Evolutionary conservation across 2,797 vertebrate species (phyloP).

Genomic region (Danio jaintianensis): DNA sequence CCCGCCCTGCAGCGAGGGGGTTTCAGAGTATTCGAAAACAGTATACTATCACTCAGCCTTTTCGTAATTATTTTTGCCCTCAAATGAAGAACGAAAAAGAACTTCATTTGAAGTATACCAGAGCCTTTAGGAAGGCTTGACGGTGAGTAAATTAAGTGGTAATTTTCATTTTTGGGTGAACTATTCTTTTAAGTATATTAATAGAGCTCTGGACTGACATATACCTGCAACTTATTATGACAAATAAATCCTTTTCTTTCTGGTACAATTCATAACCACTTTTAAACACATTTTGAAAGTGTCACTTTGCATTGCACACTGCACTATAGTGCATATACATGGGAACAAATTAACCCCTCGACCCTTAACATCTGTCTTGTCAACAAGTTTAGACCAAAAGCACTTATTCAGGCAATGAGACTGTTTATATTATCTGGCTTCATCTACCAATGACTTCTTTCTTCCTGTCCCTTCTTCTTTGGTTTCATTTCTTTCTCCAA

Average conservation of each 20-base stretch:
- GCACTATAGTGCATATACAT: slow-evolving; percentile 52
- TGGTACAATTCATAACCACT: neutral
- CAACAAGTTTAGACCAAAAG: slow-evolving; percentile 41
- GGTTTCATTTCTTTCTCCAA: slow-evolving; percentile 11
- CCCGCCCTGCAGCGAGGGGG: too few relatives aligned
- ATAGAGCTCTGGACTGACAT: neutral
- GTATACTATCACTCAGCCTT: too few relatives aligned
- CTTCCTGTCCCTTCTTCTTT: neutral
- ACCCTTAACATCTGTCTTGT: slow-evolving; percentile 59
- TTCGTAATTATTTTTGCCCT: too few relatives aligned
- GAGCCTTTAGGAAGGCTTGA: too few relatives aligned
- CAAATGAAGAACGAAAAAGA: too few relatives aligned
- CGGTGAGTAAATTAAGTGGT: too few relatives aligned
- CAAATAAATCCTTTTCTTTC: neutral
- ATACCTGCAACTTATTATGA: neutral
- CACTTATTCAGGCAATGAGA: neutral
- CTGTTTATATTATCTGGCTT: slow-evolving; percentile 39
- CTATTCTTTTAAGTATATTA: neutral
- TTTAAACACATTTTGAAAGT: too few relatives aligned
- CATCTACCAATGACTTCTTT: slow-evolving; percentile 35
- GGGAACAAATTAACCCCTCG: slow-evolving; percentile 65
- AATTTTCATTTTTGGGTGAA: too few relatives aligned
- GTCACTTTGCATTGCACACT: neutral
- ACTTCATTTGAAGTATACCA: too few relatives aligned
- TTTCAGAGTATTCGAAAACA: too few relatives aligned